These are phyloP conservation scores for Petrocephalus microphthalmus DNA, from an alignment of 2,113 vertebrate species.

Conservation along the genomic window DNA sequence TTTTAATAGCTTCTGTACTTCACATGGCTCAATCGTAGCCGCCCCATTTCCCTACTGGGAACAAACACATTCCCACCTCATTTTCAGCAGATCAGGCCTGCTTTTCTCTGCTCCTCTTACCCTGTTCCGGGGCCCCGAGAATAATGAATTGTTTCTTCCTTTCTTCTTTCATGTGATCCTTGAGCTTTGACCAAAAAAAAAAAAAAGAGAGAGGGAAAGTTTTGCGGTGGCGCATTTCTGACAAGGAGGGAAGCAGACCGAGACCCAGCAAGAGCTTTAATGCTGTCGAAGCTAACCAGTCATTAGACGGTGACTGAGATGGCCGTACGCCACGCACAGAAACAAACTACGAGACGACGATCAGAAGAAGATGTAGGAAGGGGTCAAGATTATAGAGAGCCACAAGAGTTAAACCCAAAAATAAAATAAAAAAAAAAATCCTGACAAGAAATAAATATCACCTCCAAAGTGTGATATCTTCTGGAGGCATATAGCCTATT, in stretches of 20 bases:
- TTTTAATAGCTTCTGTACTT: constrained; percentile 21
- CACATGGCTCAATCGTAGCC: background rate
- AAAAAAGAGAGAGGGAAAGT: constrained; percentile 1
- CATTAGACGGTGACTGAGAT: background rate
- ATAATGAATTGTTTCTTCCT: constrained; percentile 17
- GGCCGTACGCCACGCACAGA: background rate
- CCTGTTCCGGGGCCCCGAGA: background rate
- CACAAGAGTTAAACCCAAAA: background rate
- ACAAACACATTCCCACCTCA: constrained; percentile 15
- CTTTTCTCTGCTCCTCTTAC: constrained; percentile 5
- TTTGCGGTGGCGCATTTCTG: background rate
- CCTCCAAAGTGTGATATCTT: background rate
- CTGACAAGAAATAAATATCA: background rate
- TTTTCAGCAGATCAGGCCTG: constrained; percentile 9
- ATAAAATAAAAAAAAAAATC: background rate
- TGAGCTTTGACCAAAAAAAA: background rate
- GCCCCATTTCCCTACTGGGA: constrained; percentile 7
- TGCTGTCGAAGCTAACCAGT: background rate
- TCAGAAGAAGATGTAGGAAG: background rate
- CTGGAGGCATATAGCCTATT: background rate
- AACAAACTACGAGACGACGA: background rate
- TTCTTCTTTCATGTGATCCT: constrained; percentile 19
- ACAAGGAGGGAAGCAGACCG: background rate
- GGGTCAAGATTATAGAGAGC: background rate
- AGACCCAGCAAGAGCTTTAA: background rate